These are phyloP conservation scores for Valencia hispanica DNA, from an alignment of 2,797 vertebrate species.

Conservation along the genomic window DNA sequence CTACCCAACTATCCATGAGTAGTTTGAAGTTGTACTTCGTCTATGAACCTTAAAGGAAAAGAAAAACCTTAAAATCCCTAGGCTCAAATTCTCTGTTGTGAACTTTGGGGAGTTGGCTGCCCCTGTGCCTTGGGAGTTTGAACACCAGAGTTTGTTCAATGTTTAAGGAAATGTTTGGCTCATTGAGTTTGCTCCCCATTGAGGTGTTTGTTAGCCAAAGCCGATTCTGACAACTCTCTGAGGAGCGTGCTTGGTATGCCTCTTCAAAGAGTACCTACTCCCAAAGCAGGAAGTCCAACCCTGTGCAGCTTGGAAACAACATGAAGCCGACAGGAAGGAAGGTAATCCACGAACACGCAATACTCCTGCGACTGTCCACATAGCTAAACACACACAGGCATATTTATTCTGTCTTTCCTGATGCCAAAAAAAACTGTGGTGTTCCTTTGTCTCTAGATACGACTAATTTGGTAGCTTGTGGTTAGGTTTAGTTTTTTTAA, in stretches of 20 bases:
- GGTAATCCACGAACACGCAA: constrained; percentile 80
- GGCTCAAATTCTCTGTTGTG: constrained; percentile 18
- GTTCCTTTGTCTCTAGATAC: constrained; percentile 43
- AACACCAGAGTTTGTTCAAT: constrained; percentile 53
- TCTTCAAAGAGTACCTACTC: constrained; percentile 77
- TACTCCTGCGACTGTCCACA: constrained; percentile 50
- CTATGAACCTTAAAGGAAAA: too few relatives aligned
- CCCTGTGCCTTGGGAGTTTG: constrained; percentile 35
- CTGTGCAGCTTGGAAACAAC: constrained; percentile 71
- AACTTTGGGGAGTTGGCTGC: constrained; percentile 26
- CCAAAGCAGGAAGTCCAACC: constrained; percentile 83
- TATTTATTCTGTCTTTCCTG: constrained; percentile 39
- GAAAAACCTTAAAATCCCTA: too few relatives aligned
- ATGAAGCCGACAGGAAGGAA: constrained; percentile 78
- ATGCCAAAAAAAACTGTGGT: constrained; percentile 58
- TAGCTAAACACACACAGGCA: constrained; percentile 21
- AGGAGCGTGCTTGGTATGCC: constrained; percentile 65
- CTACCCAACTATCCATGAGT: constrained; percentile 12
- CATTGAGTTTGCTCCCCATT: constrained; percentile 51
- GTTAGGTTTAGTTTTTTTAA: constrained; percentile 8
- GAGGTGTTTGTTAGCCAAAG: constrained; percentile 72
- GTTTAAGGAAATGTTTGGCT: constrained; percentile 73
- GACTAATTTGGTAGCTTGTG: constrained; percentile 59
- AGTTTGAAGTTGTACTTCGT: constrained; percentile 3
- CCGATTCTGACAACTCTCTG: constrained; percentile 71